Base-by-base conservation (phyloP, 2,797 vertebrate genomes). In the Danio tinwini region DNA sequence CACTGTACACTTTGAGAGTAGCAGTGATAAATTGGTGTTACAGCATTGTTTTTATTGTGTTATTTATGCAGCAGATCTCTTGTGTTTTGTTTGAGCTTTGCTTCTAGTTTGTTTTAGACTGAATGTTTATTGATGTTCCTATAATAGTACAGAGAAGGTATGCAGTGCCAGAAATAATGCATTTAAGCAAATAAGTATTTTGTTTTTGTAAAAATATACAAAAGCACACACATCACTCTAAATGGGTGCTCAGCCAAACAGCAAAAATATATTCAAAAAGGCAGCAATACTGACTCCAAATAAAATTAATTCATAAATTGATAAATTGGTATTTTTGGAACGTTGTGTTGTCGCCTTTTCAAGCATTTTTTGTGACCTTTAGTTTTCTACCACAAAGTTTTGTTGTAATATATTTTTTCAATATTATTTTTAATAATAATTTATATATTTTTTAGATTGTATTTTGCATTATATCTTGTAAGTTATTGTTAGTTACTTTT, bases 91-190 rank as follows among this genome's bases (percentile, higher is more conserved):
- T 39, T 65, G 42, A 58, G 45, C 37, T 61, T 21, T 29, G 19
- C 8, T 19, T 58, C 6, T 49, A 9, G 52, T 16, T 69, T 53
- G 67, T 70, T 70, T 70, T 53, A 49, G 67, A 40, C 10, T 1
- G 4, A 13, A 17, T 39, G 65, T 16, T 68, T 5, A 0, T 53
- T 4, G 37, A 53, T 29, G 8, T 53, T 53, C 29, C 67, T 39
- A 10, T 50, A 53, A 55, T 19, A 55, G n/a, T 42, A 70, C n/a
- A 70, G 59, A 61, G 29, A 40, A 53, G 68, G 37, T 16, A 55
- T 53, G 40, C 3, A 3, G 10, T 70, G 6, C 9, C 50, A 70
- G 10, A 70, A 70, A 70, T 29, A 47, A 67, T 69, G 40, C 16
- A n/a, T n/a, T n/a, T n/a, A n/a, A n/a, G n/a, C n/a, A n/a, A n/a